Evolutionary conservation across 64 coral and sea anemone genomes (phyloP).

Genomic region (Stichodactyla helianthus): DNA sequence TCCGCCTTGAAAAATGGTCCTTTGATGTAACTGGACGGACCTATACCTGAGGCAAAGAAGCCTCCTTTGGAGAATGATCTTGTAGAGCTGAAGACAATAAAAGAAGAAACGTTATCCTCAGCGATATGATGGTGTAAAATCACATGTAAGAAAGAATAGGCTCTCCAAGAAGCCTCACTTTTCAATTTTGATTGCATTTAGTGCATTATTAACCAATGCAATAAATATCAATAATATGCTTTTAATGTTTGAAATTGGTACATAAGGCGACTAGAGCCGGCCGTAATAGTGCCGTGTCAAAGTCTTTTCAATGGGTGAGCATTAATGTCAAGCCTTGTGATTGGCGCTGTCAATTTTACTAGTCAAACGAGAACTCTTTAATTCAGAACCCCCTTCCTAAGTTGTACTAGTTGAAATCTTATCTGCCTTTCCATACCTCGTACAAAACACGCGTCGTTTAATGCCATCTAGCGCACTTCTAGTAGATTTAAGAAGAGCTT

Average conservation of each 20-base stretch:
- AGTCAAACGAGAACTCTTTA: too few relatives aligned
- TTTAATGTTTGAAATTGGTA: too few relatives aligned
- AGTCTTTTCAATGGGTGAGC: too few relatives aligned
- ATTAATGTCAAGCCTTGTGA: too few relatives aligned
- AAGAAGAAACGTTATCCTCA: not conserved
- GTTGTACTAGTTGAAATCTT: not conserved
- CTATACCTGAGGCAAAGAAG: conserved; percentile 37
- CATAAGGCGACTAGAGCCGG: not conserved
- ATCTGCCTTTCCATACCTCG: conserved; percentile 2
- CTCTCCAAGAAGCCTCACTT: not conserved
- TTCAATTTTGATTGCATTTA: not conserved
- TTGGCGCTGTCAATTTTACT: too few relatives aligned
- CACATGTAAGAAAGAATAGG: not conserved
- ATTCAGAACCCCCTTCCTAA: too few relatives aligned
- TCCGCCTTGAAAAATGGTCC: conserved; percentile 87
- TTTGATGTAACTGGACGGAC: conserved; percentile 48
- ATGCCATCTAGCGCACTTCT: conserved; percentile 78
- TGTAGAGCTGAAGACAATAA: conserved; percentile 38
- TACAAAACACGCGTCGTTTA: conserved; percentile 80
- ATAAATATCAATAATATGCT: too few relatives aligned
- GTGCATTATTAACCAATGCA: too few relatives aligned
- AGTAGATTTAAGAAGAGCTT: conserved; percentile 69
- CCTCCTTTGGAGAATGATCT: conserved; percentile 65
- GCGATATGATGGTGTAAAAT: too few relatives aligned
- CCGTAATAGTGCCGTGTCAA: too few relatives aligned